phyloP scores from a whole-genome alignment of 64 coral and sea anemone species.

The Dendronephthya gigantea region DNA sequence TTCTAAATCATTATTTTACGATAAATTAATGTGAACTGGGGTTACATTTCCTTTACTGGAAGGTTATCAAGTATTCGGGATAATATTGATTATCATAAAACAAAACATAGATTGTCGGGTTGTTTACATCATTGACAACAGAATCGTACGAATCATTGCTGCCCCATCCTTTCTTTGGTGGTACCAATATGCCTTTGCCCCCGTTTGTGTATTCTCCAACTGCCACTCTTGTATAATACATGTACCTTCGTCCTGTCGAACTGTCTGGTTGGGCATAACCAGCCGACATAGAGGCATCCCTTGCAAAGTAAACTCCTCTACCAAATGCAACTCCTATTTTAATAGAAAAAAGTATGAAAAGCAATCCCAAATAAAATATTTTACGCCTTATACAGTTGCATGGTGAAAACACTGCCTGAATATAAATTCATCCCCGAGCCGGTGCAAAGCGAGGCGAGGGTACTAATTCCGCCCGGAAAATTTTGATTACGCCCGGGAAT shows the following conservation, averaged over 20 bases:
- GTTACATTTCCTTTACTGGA: too few species aligned
- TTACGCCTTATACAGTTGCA: too few species aligned
- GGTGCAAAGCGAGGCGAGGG: too few species aligned
- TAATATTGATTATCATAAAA: constrained; percentile 57
- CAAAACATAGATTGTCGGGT: constrained; percentile 36
- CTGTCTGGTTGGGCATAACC: constrained; percentile 43
- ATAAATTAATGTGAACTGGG: too few species aligned
- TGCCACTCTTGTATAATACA: constrained; percentile 47
- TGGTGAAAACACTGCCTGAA: too few species aligned
- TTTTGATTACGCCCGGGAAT: too few species aligned
- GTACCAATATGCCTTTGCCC: neutral
- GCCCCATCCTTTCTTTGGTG: constrained; percentile 21
- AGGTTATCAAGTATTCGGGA: constrained; percentile 43
- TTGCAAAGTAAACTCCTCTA: constrained; percentile 56
- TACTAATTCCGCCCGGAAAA: too few species aligned
- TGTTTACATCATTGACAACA: neutral
- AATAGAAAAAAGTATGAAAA: too few species aligned
- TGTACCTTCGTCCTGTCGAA: constrained; percentile 9
- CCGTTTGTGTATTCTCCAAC: constrained; percentile 50
- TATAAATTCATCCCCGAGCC: too few species aligned
- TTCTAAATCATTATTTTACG: too few species aligned
- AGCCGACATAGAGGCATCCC: constrained; percentile 32
- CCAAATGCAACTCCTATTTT: constrained; percentile 29
- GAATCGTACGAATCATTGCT: constrained; percentile 28
- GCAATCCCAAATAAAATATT: too few species aligned